Evolutionary conservation across 1,140 invertebrate species (phyloP), one percentile per base, ranked within the genome.

Genomic region (Diplogasteroides magnus): DNA sequence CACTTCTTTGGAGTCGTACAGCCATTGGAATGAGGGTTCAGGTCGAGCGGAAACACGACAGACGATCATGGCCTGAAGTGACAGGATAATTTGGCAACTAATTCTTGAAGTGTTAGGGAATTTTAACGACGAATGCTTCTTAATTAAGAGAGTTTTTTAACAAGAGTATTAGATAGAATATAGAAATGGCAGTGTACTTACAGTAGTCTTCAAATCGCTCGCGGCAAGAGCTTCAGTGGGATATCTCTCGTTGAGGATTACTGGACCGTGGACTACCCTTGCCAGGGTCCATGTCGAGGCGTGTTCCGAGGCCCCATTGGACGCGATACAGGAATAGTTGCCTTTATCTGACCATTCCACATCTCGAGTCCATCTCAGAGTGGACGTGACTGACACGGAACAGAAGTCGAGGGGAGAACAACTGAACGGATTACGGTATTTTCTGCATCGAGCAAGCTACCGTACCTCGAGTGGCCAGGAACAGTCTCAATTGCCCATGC

Each of bases 41-140:
- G 70, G 70, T 55, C 70, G 57, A 1, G 70, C 70, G 31, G 70
- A 72, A 14, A 72, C 70, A 27, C 31, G 48, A 25, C 70, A 72
- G 11, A 28, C 15, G 27, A 72, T 31, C 19, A 56, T 68, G 11
- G 70, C 70, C 26, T 67, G 66, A 15, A 56, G 23, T 23, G 0
- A 56, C 23, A 19, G 23, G 15, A 19, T 15, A 15, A 15, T 56
- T 19, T 0, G 23, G 55, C 15, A 56, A n/a, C n/a, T n/a, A n/a
- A n/a, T n/a, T n/a, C n/a, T n/a, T n/a, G n/a, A n/a, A n/a, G n/a
- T n/a, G n/a, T n/a, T n/a, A n/a, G n/a, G n/a, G n/a, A n/a, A n/a
- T n/a, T n/a, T n/a, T n/a, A n/a, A n/a, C n/a, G n/a, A n/a, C n/a
- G n/a, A n/a, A n/a, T n/a, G n/a, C n/a, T n/a, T n/a, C n/a, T n/a